phyloP scores from a whole-genome alignment of 2,797 vertebrate species.

The Alca torda region DNA sequence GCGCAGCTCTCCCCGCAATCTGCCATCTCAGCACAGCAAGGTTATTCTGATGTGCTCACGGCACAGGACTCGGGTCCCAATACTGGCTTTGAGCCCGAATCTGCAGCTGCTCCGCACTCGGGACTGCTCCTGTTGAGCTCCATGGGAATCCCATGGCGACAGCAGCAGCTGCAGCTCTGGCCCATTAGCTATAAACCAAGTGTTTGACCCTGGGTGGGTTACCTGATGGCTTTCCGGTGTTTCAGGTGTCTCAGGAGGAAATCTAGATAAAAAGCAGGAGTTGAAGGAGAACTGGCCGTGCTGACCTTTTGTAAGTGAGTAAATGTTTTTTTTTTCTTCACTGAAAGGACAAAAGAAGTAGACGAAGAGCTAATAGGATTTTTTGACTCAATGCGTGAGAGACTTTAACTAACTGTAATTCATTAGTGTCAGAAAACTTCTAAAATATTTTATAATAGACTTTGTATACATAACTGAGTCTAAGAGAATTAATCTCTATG shows the following conservation, averaged over 20 bases:
- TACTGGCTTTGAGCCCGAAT: not conserved
- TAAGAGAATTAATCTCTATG: not conserved
- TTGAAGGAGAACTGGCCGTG: not conserved
- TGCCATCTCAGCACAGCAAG: not conserved
- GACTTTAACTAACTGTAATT: not conserved
- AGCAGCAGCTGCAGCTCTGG: not conserved
- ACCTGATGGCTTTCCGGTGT: not conserved
- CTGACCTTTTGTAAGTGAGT: not conserved
- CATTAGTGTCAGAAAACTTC: not conserved
- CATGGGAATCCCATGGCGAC: not conserved
- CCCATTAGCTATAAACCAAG: not conserved
- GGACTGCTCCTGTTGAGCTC: not conserved
- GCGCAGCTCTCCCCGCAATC: not conserved
- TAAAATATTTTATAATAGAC: not conserved
- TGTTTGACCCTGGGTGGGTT: not conserved
- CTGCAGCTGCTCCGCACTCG: not conserved
- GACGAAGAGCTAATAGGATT: not conserved
- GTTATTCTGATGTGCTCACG: not conserved
- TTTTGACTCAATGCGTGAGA: not conserved
- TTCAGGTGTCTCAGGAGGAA: not conserved
- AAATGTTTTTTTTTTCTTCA: not conserved
- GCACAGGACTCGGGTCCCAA: not conserved
- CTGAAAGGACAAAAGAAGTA: not conserved
- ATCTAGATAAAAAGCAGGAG: not conserved
- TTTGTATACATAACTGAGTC: not conserved